A percentile compares a stretch with the other conserved stretches of the same genome.
These are phyloP conservation scores for Panthera leo DNA, from an alignment of 2,113 vertebrate genomes.

Conservation along the genomic window DNA sequence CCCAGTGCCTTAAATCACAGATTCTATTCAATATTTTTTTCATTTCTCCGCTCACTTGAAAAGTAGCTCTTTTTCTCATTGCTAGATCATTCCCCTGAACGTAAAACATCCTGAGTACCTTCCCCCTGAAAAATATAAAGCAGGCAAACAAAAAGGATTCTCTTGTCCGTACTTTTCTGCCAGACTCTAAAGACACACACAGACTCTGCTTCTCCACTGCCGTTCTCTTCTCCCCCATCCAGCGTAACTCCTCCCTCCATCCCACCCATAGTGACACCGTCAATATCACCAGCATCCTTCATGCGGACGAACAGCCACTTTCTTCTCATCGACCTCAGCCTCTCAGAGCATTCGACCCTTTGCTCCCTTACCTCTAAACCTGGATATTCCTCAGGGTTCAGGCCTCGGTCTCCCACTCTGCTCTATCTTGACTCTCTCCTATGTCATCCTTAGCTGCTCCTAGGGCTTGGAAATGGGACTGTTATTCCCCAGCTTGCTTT, in stretches of 20 bases:
- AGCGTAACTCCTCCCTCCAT: background rate
- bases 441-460: background rate
- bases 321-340: background rate
- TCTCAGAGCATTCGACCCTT: conserved; percentile 36
- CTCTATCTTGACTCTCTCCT: background rate
- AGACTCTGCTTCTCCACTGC: background rate
- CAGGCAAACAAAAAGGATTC: background rate
- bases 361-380: background rate
- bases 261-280: background rate
- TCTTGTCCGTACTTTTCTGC: background rate
- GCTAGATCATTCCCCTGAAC: background rate
- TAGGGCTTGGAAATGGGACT: conserved; percentile 16
- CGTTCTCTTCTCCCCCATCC: background rate
- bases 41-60: background rate
- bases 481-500: background rate
- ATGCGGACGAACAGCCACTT: background rate
- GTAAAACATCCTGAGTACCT: background rate
- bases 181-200: background rate
- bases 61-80: background rate
- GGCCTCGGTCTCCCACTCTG: background rate
- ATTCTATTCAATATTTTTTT: background rate
- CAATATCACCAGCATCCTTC: background rate
- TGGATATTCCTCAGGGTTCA: background rate
- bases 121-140: background rate
- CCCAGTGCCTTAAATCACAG: background rate